Percentiles rank a stretch among this genome's conserved stretches.
Evolutionary conservation across 64 coral and sea anemone genomes (phyloP).

Genomic region (Stichodactyla mertensii): DNA sequence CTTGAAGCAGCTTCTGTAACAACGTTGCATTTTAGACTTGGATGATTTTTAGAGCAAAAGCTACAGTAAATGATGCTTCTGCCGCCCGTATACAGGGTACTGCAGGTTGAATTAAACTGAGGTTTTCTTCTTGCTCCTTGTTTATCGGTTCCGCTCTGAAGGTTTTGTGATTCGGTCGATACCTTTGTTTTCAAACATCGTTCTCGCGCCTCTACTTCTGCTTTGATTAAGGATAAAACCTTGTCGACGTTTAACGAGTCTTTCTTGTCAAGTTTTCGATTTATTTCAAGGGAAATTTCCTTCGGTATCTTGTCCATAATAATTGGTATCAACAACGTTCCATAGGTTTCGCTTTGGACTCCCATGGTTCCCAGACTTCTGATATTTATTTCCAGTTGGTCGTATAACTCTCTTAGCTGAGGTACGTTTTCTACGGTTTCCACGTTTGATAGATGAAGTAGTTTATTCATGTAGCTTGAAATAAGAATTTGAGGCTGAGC

Average conservation of each 20-base stretch:
- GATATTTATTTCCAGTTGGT: constrained; percentile 23
- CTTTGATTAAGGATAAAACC: neutral
- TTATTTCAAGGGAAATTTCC: constrained; percentile 4
- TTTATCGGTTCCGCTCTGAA: neutral
- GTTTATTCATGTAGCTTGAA: constrained; percentile 23
- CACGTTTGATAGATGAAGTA: neutral
- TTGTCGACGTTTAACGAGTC: neutral
- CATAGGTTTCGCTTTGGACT: constrained; percentile 12
- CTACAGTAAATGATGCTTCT: too few relatives aligned
- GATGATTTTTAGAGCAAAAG: constrained; percentile 7
- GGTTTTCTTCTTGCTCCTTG: neutral
- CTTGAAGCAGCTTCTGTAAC: constrained; percentile 21
- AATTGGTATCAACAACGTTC: constrained; percentile 19
- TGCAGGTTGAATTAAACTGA: neutral
- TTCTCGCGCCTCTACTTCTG: constrained; percentile 18
- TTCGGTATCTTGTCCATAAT: constrained; percentile 33
- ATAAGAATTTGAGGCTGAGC: constrained; percentile 27
- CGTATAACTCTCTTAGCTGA: neutral
- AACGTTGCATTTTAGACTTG: constrained; percentile 6
- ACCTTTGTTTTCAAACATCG: neutral
- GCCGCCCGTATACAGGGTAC: neutral
- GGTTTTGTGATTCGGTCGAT: neutral
- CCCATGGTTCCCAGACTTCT: constrained; percentile 18
- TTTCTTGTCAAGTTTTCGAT: constrained; percentile 8
- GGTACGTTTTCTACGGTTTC: neutral